Conservation (phyloP, 2,113 vertebrate species). For the Todiramphus saurophagus region DNA sequence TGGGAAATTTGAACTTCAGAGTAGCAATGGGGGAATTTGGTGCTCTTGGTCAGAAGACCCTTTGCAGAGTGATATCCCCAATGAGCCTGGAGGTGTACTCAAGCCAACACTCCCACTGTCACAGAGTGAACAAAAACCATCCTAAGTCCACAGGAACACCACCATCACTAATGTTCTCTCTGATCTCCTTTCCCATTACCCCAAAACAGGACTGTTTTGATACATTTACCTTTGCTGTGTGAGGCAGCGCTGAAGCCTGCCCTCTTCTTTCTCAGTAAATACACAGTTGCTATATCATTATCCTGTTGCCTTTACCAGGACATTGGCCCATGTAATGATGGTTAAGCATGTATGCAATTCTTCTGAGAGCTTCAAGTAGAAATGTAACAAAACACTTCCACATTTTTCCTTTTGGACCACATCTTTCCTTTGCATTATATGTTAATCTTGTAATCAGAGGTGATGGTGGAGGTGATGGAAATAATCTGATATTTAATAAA, state of each 20-base stretch:
- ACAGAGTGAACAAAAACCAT: not conserved
- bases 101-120: not conserved
- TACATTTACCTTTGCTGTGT: not conserved
- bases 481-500: not conserved
- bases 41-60: not conserved
- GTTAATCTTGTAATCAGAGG: not conserved
- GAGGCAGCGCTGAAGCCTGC: not conserved
- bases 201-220: not conserved
- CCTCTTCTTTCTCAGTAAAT: not conserved
- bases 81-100: not conserved
- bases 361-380: not conserved
- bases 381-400: not conserved
- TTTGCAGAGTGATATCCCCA: not conserved
- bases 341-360: not conserved
- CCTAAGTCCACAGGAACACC: not conserved
- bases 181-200: not conserved
- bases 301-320: not conserved
- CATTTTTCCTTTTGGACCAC: not conserved
- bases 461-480: not conserved
- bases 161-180: fast-evolving
- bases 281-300: not conserved
- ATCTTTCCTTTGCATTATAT: not conserved
- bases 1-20: not conserved
- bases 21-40: not conserved
- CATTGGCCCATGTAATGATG: not conserved